Evolutionary conservation across 2,888 invertebrate species (phyloP), one percentile per base, ranked within the genome.

Genomic region (Andrena minutula): DNA sequence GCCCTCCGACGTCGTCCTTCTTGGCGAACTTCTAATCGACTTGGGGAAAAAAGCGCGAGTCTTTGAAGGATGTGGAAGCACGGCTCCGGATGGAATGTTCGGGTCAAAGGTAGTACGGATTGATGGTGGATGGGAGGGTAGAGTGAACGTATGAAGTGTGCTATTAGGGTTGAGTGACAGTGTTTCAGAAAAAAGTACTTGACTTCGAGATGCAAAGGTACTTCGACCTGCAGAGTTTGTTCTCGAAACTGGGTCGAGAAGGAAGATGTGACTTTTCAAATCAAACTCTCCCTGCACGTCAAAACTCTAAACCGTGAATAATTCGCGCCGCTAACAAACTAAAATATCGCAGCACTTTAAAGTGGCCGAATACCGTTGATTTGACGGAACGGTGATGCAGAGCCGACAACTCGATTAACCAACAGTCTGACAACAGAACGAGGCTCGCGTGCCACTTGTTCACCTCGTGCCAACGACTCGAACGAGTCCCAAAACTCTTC

Each of bases 21-120:
- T 16, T n/a, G 23, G 20, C 26, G 35, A 63, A 68, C 61, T 78
- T 63, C 68, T 63, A 63, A 75, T 75, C 78, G 78, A 32, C 56
- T 63, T 32, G 10, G n/a, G 16, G 12, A 28, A 32, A 49, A 32
- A 49, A 61, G 58, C 10, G 47, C 75, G 61, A 23, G 49, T 58
- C 58, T 60, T 75, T 51, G 49, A 69, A 41, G 35, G 41, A 41
- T 41, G 16, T 16, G 4, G 4, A 41, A 16, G 41, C 41, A 16
- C 16, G 47, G 16, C 4, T 6, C 26, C n/a, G 28, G 10, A 7
- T n/a, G 5, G 41, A 41, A 41, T 41, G 23, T 35, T 3, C 23
- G n/a, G 51, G 23, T 8, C 26, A 16, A 49, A 10, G 23, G 8
- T 49, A 3, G 73, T 1, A 16, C 23, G 28, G 8, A 28, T 26